A percentile compares a stretch with the other conserved stretches of the same genome.
Evolutionary conservation across 2,888 invertebrate species (phyloP).

Genomic region (Tipula vernalis): DNA sequence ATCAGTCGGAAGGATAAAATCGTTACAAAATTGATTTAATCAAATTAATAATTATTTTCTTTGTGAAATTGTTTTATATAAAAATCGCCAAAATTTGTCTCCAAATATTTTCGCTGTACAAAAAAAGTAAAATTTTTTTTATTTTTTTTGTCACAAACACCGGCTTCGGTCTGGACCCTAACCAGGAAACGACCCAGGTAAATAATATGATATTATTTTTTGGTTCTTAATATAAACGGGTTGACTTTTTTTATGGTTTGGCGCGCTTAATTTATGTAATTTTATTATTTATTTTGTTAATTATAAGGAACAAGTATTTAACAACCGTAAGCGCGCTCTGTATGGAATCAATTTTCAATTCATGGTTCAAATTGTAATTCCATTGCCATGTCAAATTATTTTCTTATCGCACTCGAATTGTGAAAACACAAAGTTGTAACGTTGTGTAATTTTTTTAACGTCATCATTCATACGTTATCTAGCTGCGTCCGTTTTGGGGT

Average conservation of each 20-base stretch:
- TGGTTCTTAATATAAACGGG: background rate
- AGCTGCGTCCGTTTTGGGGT: background rate
- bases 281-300: background rate
- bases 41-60: conserved; percentile 4
- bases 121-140: conserved; percentile 9
- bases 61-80: conserved; percentile 8
- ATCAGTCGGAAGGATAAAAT: background rate
- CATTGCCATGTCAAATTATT: background rate
- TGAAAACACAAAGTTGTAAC: background rate
- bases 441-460: background rate
- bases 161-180: conserved; percentile 12
- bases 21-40: background rate
- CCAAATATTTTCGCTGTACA: background rate
- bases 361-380: background rate
- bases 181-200: conserved; percentile 11
- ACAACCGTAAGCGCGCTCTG: background rate
- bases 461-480: background rate
- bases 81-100: conserved; percentile 8
- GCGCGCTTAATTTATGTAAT: background rate
- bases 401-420: background rate
- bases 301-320: background rate
- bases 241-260: background rate
- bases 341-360: background rate
- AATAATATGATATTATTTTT: background rate
- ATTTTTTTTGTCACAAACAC: background rate